Percentiles rank a stretch among this genome's conserved stretches.
Evolutionary conservation across 2,797 vertebrate species (phyloP).

Genomic region (Acanthornis magna): DNA sequence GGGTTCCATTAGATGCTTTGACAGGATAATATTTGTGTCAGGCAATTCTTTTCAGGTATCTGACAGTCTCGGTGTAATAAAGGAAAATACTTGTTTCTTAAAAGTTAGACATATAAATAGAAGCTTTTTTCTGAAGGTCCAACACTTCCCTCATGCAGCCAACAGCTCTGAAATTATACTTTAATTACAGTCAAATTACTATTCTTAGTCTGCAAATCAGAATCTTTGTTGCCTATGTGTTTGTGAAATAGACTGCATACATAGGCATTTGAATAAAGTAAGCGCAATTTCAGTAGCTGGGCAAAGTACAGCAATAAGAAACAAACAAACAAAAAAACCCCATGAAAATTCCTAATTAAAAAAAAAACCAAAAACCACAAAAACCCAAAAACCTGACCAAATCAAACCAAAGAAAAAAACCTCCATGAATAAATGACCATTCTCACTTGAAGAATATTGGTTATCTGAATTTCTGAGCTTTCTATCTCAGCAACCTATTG

Average conservation of each 20-base stretch:
- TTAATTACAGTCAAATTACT: background rate
- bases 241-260: background rate
- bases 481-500: background rate
- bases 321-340: background rate
- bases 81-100: background rate
- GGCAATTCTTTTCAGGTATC: background rate
- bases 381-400: too few species aligned
- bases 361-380: too few species aligned
- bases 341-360: background rate
- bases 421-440: background rate
- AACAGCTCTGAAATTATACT: background rate
- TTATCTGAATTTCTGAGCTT: background rate
- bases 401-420: background rate
- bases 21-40: slow-evolving; percentile 25
- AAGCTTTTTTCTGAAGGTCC: background rate
- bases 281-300: background rate
- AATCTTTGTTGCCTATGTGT: background rate
- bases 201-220: background rate
- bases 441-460: background rate
- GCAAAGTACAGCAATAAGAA: background rate
- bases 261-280: background rate
- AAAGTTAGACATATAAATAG: background rate
- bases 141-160: background rate
- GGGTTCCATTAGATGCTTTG: slow-evolving; percentile 9
- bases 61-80: background rate